Evolutionary conservation across 2,888 invertebrate genomes (phyloP).

Genomic region (Mimas tiliae): DNA sequence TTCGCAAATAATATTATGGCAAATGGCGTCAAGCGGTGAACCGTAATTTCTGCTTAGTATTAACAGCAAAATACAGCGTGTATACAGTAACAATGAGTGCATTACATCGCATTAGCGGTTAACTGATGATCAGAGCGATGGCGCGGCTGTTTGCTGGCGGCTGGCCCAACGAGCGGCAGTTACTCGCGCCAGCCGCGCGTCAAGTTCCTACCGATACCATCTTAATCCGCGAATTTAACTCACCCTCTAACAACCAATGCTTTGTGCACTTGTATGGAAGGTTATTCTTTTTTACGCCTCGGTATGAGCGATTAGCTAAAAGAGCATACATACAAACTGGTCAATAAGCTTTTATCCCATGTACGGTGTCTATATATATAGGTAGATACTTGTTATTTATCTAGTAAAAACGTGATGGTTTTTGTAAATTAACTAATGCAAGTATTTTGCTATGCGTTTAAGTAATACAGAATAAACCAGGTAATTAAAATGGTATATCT

Average conservation of each 20-base stretch:
- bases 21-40: background rate
- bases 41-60: conserved; percentile 15
- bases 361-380: background rate
- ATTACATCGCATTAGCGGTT: conserved; percentile 74
- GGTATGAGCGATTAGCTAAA: conserved; percentile 37
- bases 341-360: background rate
- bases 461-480: too few species aligned
- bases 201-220: conserved; percentile 71
- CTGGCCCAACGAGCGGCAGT: conserved; percentile 39
- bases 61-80: conserved; percentile 32
- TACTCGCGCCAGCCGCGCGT: conserved; percentile 54
- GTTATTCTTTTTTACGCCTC: conserved; percentile 42
- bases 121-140: conserved; percentile 61
- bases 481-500: too few species aligned
- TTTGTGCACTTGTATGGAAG: conserved; percentile 43
- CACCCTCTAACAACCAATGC: conserved; percentile 47
- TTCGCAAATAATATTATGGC: background rate
- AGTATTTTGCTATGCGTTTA: too few species aligned
- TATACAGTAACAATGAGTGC: conserved; percentile 59
- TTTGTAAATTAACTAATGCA: too few species aligned
- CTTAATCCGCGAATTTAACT: conserved; percentile 69
- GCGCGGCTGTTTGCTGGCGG: conserved; percentile 38
- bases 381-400: too few species aligned
- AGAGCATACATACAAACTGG: conserved; percentile 8
- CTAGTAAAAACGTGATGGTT: too few species aligned